Evolutionary conservation across 2,113 vertebrate genomes (phyloP).

Genomic region (Cepphus grylle): DNA sequence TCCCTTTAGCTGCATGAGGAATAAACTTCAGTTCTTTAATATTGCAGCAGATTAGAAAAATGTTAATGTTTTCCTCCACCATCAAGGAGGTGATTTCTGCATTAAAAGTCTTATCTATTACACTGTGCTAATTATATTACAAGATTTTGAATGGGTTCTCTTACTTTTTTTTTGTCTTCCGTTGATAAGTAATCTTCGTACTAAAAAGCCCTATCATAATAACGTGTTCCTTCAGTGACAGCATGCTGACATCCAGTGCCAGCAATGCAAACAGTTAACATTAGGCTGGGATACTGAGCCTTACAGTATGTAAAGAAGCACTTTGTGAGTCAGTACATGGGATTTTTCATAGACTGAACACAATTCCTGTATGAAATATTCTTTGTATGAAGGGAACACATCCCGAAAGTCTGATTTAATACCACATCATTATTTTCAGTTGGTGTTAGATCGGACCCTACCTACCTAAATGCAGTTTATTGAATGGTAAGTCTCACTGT

Average conservation of each 20-base stretch:
- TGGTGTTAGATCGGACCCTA: background rate
- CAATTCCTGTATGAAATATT: background rate
- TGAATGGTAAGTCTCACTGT: background rate
- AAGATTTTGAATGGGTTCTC: background rate
- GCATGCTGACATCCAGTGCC: background rate
- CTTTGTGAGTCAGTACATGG: background rate
- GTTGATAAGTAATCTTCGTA: background rate
- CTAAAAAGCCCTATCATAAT: background rate
- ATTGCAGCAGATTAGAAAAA: background rate
- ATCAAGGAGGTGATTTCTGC: background rate
- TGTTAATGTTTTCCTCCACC: background rate
- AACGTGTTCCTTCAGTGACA: background rate
- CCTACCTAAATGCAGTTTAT: background rate
- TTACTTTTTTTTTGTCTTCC: background rate
- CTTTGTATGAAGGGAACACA: background rate
- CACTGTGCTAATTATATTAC: background rate
- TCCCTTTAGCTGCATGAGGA: background rate
- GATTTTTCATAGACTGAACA: background rate
- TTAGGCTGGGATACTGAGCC: background rate
- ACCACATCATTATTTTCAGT: background rate
- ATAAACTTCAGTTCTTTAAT: background rate
- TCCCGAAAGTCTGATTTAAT: background rate
- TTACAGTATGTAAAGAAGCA: background rate
- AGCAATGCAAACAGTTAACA: background rate
- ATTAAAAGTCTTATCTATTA: background rate